These are phyloP conservation scores for Scaptomyza tumidula DNA, from an alignment of 2,888 invertebrate genomes.

Conservation along the genomic window DNA sequence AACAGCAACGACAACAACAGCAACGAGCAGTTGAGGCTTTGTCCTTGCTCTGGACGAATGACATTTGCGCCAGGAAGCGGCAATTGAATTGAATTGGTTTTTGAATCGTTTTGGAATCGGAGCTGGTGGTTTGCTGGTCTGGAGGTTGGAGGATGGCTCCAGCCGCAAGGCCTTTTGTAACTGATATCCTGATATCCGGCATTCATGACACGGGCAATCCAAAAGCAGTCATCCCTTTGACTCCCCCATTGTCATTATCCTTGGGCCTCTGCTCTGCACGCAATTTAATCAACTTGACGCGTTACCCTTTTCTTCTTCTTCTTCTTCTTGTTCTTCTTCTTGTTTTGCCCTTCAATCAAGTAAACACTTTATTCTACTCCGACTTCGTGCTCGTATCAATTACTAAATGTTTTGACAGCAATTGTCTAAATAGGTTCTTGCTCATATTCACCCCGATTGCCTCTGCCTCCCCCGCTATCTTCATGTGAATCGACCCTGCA, in stretches of 20 bases:
- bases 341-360: no score
- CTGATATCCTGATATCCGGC: slow-evolving; percentile 77
- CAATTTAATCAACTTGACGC: slow-evolving; percentile 79
- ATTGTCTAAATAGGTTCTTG: slow-evolving; percentile 73
- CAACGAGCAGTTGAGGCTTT: slow-evolving; percentile 7
- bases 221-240: slow-evolving; percentile 49
- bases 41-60: slow-evolving; percentile 54
- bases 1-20: slow-evolving; percentile 9
- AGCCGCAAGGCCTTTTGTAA: slow-evolving; percentile 71
- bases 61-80: slow-evolving; percentile 74
- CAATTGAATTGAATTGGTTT: slow-evolving; percentile 62
- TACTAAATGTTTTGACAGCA: slow-evolving; percentile 78
- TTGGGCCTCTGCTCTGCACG: slow-evolving; percentile 34
- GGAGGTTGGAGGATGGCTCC: slow-evolving; percentile 36
- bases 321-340: background rate
- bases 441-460: slow-evolving; percentile 2
- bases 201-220: slow-evolving; percentile 79
- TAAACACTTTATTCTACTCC: slow-evolving; percentile 12
- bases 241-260: slow-evolving; percentile 53
- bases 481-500: slow-evolving; percentile 15
- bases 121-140: slow-evolving; percentile 11
- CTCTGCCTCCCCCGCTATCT: background rate
- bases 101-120: slow-evolving; percentile 26
- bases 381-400: slow-evolving; percentile 57
- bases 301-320: slow-evolving; percentile 42